A percentile compares a stretch with the other conserved stretches of the same genome.
phyloP scores from a whole-genome alignment of 2,113 vertebrate genomes.

The Ctenomys sociabilis region DNA sequence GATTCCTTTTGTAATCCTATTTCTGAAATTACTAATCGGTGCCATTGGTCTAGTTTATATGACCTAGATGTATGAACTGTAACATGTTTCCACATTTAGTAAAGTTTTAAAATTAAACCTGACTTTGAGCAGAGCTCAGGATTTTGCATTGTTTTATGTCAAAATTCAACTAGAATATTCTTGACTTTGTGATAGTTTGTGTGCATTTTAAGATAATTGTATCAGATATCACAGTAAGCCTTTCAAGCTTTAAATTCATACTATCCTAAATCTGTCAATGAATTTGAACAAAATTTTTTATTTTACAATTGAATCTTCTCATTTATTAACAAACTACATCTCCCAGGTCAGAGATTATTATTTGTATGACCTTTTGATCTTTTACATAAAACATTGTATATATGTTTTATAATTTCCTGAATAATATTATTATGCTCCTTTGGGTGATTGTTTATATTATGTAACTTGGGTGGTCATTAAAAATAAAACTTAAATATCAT shows the following conservation, averaged over 20 bases:
- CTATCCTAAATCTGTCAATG: slow-evolving; percentile 36
- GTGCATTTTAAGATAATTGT: slow-evolving; percentile 39
- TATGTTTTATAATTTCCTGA: not conserved
- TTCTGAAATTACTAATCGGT: not conserved
- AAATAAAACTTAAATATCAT: not conserved
- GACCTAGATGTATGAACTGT: not conserved
- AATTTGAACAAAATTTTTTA: not conserved
- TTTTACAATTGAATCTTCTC: not conserved
- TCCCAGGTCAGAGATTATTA: not conserved
- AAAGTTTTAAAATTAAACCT: slow-evolving; percentile 13
- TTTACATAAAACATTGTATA: not conserved
- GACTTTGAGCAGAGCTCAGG: not conserved
- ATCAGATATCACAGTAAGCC: not conserved
- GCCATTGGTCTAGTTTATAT: not conserved
- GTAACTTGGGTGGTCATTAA: not conserved
- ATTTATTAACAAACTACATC: not conserved
- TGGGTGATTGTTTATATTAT: not conserved
- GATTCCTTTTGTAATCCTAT: not conserved
- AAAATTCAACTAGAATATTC: not conserved
- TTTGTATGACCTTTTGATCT: not conserved
- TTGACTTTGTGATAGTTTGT: not conserved
- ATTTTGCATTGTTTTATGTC: not conserved
- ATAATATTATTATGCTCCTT: not conserved
- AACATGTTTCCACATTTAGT: not conserved
- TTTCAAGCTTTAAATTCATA: slow-evolving; percentile 10